phyloP scores from a whole-genome alignment of 1,140 invertebrate genomes.

The Paraescarpia echinospica region DNA sequence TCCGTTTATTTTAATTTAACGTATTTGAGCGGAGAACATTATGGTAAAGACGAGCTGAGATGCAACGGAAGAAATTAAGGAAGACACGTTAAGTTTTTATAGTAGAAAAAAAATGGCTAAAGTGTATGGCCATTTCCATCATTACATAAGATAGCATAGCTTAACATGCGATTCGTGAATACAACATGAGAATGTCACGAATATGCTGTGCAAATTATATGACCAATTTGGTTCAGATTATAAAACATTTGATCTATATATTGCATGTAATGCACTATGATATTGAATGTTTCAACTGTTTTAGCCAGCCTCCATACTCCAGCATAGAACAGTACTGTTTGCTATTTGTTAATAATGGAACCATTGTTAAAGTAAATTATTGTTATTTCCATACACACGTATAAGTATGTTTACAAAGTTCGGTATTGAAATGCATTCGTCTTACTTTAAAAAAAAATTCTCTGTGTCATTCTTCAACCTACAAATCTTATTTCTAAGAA shows the following conservation, averaged over 20 bases:
- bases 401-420: too few species aligned
- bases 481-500: too few species aligned
- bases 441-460: too few species aligned
- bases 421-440: too few species aligned
- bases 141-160: not conserved
- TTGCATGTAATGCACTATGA: too few species aligned
- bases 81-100: not conserved
- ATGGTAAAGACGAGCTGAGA: not conserved
- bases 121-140: not conserved
- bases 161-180: not conserved
- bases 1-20: not conserved
- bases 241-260: not conserved
- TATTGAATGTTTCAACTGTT: too few species aligned
- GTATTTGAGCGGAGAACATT: not conserved
- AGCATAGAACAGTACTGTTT: too few species aligned
- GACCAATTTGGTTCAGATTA: not conserved
- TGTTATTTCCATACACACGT: too few species aligned
- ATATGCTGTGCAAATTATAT: not conserved
- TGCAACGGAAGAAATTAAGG: not conserved
- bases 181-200: not conserved
- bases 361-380: too few species aligned
- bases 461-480: too few species aligned
- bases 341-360: too few species aligned
- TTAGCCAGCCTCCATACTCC: too few species aligned
- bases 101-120: not conserved